Percentiles rank a stretch among this genome's conserved stretches.
Conservation (phyloP, 2,888 invertebrate genomes). For the Orthosia gracilis region DNA sequence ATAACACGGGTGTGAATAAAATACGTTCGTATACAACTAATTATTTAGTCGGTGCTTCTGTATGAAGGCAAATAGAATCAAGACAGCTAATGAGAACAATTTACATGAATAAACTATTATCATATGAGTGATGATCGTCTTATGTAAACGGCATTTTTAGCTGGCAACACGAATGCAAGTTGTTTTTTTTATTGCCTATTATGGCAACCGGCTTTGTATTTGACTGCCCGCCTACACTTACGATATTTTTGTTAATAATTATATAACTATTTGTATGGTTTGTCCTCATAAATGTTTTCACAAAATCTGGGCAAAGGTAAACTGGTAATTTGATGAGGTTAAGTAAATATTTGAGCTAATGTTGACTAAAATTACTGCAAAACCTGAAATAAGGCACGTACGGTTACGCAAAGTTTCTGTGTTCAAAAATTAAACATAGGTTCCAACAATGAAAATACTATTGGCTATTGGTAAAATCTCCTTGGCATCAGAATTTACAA, state of each 20-base stretch:
- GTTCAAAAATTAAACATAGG: neutral
- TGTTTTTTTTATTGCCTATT: slow-evolving; percentile 81
- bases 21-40: slow-evolving; percentile 66
- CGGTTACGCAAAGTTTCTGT: slow-evolving; percentile 2
- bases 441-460: too few species aligned
- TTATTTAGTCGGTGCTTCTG: slow-evolving; percentile 71
- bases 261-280: slow-evolving; percentile 63
- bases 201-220: slow-evolving; percentile 79
- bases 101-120: slow-evolving; percentile 86
- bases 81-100: slow-evolving; percentile 85
- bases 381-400: slow-evolving; percentile 19
- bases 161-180: slow-evolving; percentile 72
- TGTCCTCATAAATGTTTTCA: slow-evolving; percentile 56
- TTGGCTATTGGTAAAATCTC: neutral
- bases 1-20: slow-evolving; percentile 61
- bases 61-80: slow-evolving; percentile 75
- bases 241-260: slow-evolving; percentile 76
- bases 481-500: neutral
- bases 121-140: slow-evolving; percentile 81
- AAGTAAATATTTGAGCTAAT: slow-evolving; percentile 38
- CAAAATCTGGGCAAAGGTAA: slow-evolving; percentile 49
- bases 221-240: slow-evolving; percentile 79
- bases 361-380: slow-evolving; percentile 30
- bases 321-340: slow-evolving; percentile 35
- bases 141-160: slow-evolving; percentile 80